Conservation (phyloP, 1,140 invertebrate species). For the Helicoverpa armigera region DNA sequence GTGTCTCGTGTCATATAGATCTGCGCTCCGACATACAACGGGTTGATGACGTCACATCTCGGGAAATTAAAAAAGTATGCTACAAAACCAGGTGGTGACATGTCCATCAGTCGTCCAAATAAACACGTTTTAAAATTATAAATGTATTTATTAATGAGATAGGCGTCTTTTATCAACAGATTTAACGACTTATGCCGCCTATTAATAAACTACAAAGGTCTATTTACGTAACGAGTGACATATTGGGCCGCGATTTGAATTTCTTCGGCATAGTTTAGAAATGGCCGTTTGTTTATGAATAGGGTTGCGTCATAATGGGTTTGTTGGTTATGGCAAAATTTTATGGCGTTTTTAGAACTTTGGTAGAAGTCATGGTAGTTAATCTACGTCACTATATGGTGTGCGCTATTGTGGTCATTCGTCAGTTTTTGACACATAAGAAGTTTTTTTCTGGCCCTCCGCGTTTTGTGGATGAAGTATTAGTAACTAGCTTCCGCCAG, state of each 20-base stretch:
- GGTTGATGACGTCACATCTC: too few species aligned
- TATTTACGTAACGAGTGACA: slow-evolving; percentile 9
- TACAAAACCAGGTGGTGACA: too few species aligned
- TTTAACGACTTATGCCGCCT: neutral
- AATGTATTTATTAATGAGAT: neutral
- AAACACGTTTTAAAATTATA: too few species aligned
- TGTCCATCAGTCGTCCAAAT: too few species aligned
- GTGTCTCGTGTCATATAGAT: too few species aligned
- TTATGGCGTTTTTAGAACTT: neutral
- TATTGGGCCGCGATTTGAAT: neutral
- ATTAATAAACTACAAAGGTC: slow-evolving; percentile 11
- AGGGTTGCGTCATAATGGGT: neutral
- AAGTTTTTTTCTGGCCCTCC: too few species aligned
- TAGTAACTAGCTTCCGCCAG: too few species aligned
- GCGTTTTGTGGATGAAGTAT: too few species aligned
- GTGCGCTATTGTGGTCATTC: neutral
- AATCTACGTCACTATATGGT: neutral
- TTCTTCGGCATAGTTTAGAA: neutral
- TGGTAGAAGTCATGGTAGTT: neutral
- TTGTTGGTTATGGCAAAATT: neutral
- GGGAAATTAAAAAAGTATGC: too few species aligned
- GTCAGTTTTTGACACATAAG: too few species aligned
- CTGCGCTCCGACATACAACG: too few species aligned
- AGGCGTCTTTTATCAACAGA: neutral
- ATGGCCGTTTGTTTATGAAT: neutral